Percentiles rank a stretch among this genome's conserved stretches.
Evolutionary conservation across 2,888 invertebrate genomes (phyloP).

Genomic region (Drosophila melanosoma): DNA sequence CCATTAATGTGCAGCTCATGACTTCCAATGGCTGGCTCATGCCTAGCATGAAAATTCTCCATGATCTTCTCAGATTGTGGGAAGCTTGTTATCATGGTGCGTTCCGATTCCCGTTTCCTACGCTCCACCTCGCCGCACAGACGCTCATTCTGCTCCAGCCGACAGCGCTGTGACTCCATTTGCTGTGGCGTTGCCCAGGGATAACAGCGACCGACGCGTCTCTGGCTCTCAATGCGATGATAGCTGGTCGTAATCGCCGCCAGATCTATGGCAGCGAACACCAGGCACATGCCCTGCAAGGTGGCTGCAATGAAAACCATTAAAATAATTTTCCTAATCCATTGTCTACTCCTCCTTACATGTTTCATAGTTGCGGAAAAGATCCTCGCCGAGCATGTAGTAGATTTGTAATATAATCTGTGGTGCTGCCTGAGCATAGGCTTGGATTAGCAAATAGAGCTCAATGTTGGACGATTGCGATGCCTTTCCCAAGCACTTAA

Average conservation of each 20-base stretch:
- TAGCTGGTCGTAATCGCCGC: slow-evolving; percentile 90
- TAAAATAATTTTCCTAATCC: not conserved
- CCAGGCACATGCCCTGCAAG: slow-evolving; percentile 88
- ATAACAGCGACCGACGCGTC: slow-evolving; percentile 89
- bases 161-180: slow-evolving; percentile 66
- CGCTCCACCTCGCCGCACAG: slow-evolving; percentile 68
- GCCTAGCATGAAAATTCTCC: slow-evolving; percentile 73
- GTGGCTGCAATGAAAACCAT: slow-evolving; percentile 86
- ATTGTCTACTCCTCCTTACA: slow-evolving; percentile 85
- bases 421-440: slow-evolving; percentile 91
- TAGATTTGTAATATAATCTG: slow-evolving; percentile 89
- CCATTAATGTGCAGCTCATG: slow-evolving; percentile 65
- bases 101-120: slow-evolving; percentile 73
- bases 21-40: slow-evolving; percentile 16
- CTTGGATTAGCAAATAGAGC: slow-evolving; percentile 91
- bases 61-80: slow-evolving; percentile 84
- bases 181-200: slow-evolving; percentile 88
- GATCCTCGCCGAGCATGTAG: slow-evolving; percentile 87
- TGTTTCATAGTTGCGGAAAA: slow-evolving; percentile 87
- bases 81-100: slow-evolving; percentile 73
- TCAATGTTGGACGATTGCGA: slow-evolving; percentile 90
- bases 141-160: slow-evolving; percentile 68
- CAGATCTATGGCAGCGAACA: slow-evolving; percentile 89
- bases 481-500: slow-evolving; percentile 87
- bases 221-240: slow-evolving; percentile 92